Evolutionary conservation across 2,888 invertebrate genomes (phyloP), one percentile per base, ranked within the genome.

Genomic region (Eristalinus aeneus): DNA sequence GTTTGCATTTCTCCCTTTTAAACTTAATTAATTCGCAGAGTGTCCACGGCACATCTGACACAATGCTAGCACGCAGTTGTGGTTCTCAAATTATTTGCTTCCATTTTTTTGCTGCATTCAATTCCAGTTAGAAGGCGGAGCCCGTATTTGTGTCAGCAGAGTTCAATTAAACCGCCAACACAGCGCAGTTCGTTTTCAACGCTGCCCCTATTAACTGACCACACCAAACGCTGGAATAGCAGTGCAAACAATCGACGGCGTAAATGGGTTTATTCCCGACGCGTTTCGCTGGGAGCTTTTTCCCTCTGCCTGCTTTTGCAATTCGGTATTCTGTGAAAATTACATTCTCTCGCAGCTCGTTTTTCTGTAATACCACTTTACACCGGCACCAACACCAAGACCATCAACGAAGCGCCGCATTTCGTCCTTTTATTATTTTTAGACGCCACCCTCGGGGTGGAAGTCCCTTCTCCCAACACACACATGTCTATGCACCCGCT

Each of bases 281-380:
- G 46, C 46, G 16, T 46, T 46, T 16, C 16, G 46, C 16, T 16
- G 6, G 16, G 8, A 3, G 46, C n/a, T 46, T 46, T 46, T 8
- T 9, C 2, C n/a, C 58, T 11, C 58, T 65, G 39, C 56, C 31
- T 54, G 61, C 39, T 20, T 1, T 16, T 46, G 46, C 46, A 67
- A 56, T 74, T 60, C 34, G 34, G n/a, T 74, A 60, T 36, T 27
- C 27, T 54, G 46, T 27, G 27, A 27, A 56, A 65, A 80, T 64
- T 75, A 34, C 27, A 69, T 69, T 75, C 12, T 46, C 39, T 23
- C 69, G 20, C 46, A 39, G 39, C 39, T 4, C 4, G 39, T n/a
- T 39, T n/a, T 39, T 39, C 46, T 46, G 46, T 46, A 46, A 46
- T 16, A 20, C 16, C 46, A 16, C 8, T 16, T 46, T 16, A 16